These are phyloP conservation scores for Himantopus leucocephalus DNA, from an alignment of 2,113 vertebrate genomes.

Conservation along the genomic window DNA sequence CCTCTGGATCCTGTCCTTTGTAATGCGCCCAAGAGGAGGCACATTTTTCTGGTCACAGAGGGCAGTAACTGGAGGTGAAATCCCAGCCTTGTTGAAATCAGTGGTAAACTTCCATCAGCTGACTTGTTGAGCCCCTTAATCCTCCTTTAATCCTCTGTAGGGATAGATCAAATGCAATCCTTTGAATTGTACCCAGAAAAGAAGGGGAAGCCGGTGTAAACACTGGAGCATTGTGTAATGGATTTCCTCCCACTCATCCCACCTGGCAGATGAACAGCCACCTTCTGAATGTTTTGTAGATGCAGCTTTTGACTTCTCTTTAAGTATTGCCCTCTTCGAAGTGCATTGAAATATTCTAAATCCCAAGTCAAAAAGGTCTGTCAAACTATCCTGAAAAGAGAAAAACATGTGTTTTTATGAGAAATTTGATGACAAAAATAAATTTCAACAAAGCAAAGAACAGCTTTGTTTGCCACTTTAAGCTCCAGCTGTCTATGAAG, in stretches of 20 bases:
- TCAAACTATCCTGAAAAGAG: neutral
- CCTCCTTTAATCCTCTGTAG: slow-evolving; percentile 20
- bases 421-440: neutral
- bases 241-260: neutral
- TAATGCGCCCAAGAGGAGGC: neutral
- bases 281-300: neutral
- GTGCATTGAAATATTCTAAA: neutral
- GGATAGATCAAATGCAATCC: neutral
- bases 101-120: neutral
- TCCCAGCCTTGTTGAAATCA: neutral
- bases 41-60: slow-evolving; percentile 2
- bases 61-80: neutral
- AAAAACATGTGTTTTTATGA: neutral
- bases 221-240: neutral
- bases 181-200: neutral
- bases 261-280: neutral
- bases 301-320: neutral
- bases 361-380: neutral
- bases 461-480: neutral
- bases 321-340: neutral
- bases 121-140: slow-evolving; percentile 32
- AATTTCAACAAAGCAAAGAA: neutral
- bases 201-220: neutral
- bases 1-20: neutral
- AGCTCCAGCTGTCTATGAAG: neutral